Evolutionary conservation across 2,797 vertebrate species (phyloP), one percentile per base, ranked within the genome.

Genomic region (Oreochromis grahami): DNA sequence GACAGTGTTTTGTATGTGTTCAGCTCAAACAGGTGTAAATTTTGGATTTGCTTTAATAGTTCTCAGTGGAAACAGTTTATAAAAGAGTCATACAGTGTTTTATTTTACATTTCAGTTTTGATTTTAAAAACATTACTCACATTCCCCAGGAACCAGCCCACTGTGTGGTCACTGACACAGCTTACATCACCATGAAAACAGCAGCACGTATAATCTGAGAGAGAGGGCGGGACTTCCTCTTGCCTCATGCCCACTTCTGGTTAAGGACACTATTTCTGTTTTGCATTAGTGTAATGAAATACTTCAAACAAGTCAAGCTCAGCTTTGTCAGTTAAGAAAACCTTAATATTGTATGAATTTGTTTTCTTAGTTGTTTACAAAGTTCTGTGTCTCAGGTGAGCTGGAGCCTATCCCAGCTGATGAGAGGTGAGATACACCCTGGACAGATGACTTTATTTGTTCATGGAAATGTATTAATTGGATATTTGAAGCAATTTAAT

Each of bases 231-330:
- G 45, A 8, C 45, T 50, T 50, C 15, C 7, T 19, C 45, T 19
- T 50, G 45, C 3, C 0, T 21, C 19, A 21, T 21, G 4, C 9
- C n/a, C n/a, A 11, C 51, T 52, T 12, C 5, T 52, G 51, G 0
- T 52, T 19, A 50, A 0, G 2, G 51, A 50, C 17, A 50, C 17
- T 1, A 50, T 50, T 50, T 53, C 2, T 24, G 9, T 0, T 24
- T 53, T 55, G 21, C 52, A 24, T 53, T 2, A 53, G 11, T 48
- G 45, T 50, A 9, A 19, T 50, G 17, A 19, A 50, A 19, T 50
- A 50, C 48, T 50, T 9, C 19, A 50, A n/a, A n/a, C n/a, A n/a
- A n/a, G n/a, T n/a, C n/a, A 50, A 50, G 0, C 45, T 48, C 15
- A 48, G 45, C 15, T 48, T 8, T 48, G 48, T 50, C 17, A 50